Evolutionary conservation across 2,113 vertebrate genomes (phyloP).

Genomic region (Amazona vittata): DNA sequence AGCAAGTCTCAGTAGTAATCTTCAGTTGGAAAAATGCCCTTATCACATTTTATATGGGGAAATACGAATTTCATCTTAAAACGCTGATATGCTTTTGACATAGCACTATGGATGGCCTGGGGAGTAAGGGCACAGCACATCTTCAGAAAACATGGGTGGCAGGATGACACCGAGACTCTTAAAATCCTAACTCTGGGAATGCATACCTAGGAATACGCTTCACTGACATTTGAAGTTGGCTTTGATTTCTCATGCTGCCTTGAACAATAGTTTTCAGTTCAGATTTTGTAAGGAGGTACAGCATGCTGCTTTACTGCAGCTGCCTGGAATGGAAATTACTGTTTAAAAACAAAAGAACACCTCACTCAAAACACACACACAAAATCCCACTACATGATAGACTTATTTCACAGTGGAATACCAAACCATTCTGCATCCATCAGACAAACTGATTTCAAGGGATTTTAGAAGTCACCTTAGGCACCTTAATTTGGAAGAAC

Average conservation of each 20-base stretch:
- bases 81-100: neutral
- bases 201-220: neutral
- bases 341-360: neutral
- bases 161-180: neutral
- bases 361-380: neutral
- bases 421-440: neutral
- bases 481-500: neutral
- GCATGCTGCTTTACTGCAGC: neutral
- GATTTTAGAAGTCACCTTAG: neutral
- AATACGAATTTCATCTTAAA: neutral
- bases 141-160: neutral
- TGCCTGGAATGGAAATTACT: neutral
- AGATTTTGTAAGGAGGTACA: neutral
- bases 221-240: neutral
- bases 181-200: neutral
- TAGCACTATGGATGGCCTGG: neutral
- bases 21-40: neutral
- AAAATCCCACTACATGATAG: neutral
- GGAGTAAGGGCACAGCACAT: neutral
- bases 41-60: neutral
- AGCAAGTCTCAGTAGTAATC: neutral
- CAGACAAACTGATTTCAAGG: neutral
- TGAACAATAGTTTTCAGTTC: neutral
- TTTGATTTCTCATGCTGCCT: neutral
- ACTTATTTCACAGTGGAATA: neutral